Evolutionary conservation across 1,140 invertebrate genomes (phyloP), one percentile per base, ranked within the genome.

Genomic region (Drosophila pachea): DNA sequence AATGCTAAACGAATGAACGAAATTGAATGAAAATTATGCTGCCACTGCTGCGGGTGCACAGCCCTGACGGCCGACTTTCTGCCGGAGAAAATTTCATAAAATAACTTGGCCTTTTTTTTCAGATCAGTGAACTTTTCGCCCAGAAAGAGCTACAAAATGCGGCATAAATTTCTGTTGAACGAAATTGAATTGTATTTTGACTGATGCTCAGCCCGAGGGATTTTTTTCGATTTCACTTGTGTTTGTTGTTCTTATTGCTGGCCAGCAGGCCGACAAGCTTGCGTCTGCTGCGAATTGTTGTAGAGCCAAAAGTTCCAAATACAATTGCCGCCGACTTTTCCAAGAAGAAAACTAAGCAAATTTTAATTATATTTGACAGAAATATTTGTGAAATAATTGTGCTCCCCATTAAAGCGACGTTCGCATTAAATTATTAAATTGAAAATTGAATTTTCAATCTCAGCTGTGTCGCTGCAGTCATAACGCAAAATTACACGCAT

Each of bases 11-110:
- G 79, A 83, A 68, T 84, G 79, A 84, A 29, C 76, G 81, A 74
- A 84, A 84, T 84, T 84, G 79, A 84, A 84, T 84, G 79, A 84
- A 86, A 84, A 84, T 84, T 86, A 84, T 86, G 79, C 79, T 77
- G 78, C 70, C 59, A 78, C 56, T 83, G 66, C 74, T 65, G 74
- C 70, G 45, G 48, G 47, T 77, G 70, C n/a, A n/a, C n/a, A n/a
- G n/a, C n/a, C n/a, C n/a, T n/a, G n/a, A n/a, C n/a, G n/a, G n/a
- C 16, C 8, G 35, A 45, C 48, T 56, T 61, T 53, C 65, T 76
- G 73, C 77, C 65, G 68, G 67, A 83, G 74, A 74, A 82, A 82
- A 76, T 83, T 75, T 83, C 72, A 61, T 83, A 86, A 84, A 84
- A 84, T 79, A 84, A 84, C 81, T 84, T 79, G 75, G 79, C 73